phyloP scores from a whole-genome alignment of 2,888 invertebrate species.

The Epinotia ramella region DNA sequence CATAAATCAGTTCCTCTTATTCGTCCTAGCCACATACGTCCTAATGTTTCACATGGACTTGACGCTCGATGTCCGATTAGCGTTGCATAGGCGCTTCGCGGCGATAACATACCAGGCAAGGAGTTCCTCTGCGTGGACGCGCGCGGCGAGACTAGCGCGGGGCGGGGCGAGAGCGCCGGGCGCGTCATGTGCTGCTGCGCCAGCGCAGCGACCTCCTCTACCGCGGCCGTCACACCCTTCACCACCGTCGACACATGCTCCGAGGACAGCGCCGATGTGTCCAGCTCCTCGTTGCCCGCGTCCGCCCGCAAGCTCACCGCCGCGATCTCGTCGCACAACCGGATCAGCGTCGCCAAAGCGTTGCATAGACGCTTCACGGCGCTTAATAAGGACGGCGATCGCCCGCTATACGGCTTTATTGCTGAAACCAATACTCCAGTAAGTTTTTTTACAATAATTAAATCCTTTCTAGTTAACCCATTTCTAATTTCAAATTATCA shows the following conservation, averaged over 20 bases:
- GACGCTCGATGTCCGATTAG: too few species aligned
- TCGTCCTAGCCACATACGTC: too few species aligned
- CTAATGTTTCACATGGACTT: too few species aligned
- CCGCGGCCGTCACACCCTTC: slow-evolving; percentile 73
- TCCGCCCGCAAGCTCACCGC: slow-evolving; percentile 89
- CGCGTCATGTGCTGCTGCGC: slow-evolving; percentile 93
- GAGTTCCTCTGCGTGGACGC: slow-evolving; percentile 83
- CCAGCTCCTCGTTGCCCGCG: slow-evolving; percentile 70
- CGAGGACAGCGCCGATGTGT: slow-evolving; percentile 72
- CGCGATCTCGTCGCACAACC: slow-evolving; percentile 95
- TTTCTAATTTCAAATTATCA: not conserved
- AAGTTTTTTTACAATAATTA: not conserved
- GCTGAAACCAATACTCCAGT: slow-evolving; percentile 64
- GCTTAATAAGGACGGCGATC: slow-evolving; percentile 89
- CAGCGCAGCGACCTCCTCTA: slow-evolving; percentile 86
- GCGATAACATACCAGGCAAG: slow-evolving; percentile 68
- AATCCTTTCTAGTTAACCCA: not conserved
- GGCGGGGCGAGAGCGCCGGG: slow-evolving; percentile 77
- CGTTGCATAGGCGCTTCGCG: too few species aligned
- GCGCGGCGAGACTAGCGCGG: slow-evolving; percentile 77
- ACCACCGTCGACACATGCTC: slow-evolving; percentile 77
- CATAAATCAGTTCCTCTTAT: too few species aligned
- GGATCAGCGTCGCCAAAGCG: slow-evolving; percentile 93
- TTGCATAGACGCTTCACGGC: slow-evolving; percentile 95
- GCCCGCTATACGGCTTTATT: slow-evolving; percentile 80